Percentiles rank a stretch among this genome's conserved stretches.
These are phyloP conservation scores for Percopsis omiscomaycus DNA, from an alignment of 2,797 vertebrate species.

Conservation along the genomic window DNA sequence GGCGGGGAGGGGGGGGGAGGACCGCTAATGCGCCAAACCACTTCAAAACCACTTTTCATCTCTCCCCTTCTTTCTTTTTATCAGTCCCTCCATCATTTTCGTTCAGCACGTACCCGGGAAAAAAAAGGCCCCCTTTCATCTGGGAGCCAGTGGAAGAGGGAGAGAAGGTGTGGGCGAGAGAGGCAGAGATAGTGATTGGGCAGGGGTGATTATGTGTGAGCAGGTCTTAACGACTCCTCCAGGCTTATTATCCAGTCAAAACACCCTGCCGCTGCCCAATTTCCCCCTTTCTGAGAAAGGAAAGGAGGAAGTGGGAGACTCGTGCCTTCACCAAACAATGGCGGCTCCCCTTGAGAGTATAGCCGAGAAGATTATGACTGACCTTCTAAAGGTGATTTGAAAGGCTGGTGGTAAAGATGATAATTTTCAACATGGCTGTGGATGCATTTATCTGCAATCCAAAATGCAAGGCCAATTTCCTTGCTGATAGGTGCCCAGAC, in stretches of 20 bases:
- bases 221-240: conserved; percentile 68
- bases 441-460: conserved; percentile 54
- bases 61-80: conserved; percentile 59
- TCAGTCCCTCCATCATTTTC: conserved; percentile 67
- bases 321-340: conserved; percentile 47
- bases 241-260: conserved; percentile 62
- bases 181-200: conserved; percentile 12
- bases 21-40: conserved; percentile 69
- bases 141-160: conserved; percentile 32
- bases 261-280: conserved; percentile 38
- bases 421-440: conserved; percentile 47
- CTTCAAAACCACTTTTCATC: conserved; percentile 78
- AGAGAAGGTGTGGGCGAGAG: conserved; percentile 29
- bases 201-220: conserved; percentile 71
- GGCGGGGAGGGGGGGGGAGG: conserved; percentile 24
- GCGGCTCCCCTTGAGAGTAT: conserved; percentile 44
- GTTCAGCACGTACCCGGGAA: conserved; percentile 47
- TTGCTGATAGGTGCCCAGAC: conserved; percentile 24
- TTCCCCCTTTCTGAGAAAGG: conserved; percentile 30
- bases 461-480: conserved; percentile 61
- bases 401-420: conserved; percentile 51
- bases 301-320: conserved; percentile 9
- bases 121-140: conserved; percentile 66
- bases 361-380: conserved; percentile 41
- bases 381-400: conserved; percentile 46